Evolutionary conservation across 2,797 vertebrate genomes (phyloP), one percentile per base, ranked within the genome.

Genomic region (Sebastes iracundus): DNA sequence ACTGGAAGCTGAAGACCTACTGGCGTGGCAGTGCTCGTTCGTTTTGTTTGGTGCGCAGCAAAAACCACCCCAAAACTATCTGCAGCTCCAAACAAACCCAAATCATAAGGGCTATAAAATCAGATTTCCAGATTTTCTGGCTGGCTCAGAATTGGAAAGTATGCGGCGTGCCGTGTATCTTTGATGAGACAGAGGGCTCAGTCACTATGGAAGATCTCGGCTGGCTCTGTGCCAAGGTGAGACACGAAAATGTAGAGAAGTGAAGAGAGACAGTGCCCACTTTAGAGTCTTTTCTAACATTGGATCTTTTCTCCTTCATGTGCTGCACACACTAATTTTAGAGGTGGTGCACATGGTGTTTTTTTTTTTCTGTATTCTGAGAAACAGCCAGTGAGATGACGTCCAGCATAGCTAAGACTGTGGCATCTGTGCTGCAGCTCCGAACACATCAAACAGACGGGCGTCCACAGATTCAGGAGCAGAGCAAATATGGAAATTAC

Each of bases 381-480:
- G 94, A 49, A 95, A 93, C 92, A 93, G 92, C 92, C 93, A 87
- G 83, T 55, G 82, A 92, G 88, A 95, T 96, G 93, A 96, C 94
- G 93, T 96, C 92, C 92, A 90, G 87, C 94, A 89, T 93, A 94
- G 91, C 95, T 93, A 85, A 94, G 91, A 91, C 94, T 91, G 91
- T 89, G 92, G 93, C 95, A 95, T 95, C 94, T 96, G 96, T 88
- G 93, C 94, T 93, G 94, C 93, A 96, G 95, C 94, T 96, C 94
- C 93, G 91, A 95, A 95, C 95, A 95, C 95, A 96, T 96, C 95
- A 96, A 95, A 96, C 93, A 91, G 86, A 87, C 86, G 82, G 87
- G 92, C 92, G 91, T 93, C 93, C 86, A 73, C 91, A 90, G 89
- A 92, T 90, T 93, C 90, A 87, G 91, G 75, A 92, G 92, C 82